A percentile compares a stretch with the other conserved stretches of the same genome.
Conservation (phyloP, 2,797 vertebrate species). For the Amazona ochrocephala region DNA sequence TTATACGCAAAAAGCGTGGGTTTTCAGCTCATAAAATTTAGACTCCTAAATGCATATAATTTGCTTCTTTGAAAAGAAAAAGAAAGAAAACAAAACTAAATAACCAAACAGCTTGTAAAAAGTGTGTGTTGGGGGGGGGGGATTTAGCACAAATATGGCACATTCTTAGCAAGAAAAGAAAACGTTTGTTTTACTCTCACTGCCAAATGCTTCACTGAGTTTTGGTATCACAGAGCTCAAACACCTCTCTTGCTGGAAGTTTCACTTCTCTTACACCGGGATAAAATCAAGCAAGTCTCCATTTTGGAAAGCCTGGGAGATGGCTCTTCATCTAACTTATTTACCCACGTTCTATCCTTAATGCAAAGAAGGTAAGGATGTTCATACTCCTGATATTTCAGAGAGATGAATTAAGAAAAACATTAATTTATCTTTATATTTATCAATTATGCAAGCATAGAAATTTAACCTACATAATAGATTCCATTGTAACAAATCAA, state of each 20-base stretch:
- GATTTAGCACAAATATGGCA: background rate
- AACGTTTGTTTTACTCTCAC: background rate
- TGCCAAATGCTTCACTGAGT: background rate
- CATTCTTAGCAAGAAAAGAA: background rate
- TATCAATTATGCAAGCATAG: background rate
- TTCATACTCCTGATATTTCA: background rate
- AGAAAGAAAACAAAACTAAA: background rate
- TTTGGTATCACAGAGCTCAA: background rate
- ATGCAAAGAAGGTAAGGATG: background rate
- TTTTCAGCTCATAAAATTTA: background rate
- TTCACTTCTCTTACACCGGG: background rate
- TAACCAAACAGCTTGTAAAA: background rate
- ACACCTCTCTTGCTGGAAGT: background rate
- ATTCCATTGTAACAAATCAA: background rate
- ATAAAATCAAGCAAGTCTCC: background rate
- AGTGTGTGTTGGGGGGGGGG: background rate
- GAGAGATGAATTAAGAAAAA: background rate
- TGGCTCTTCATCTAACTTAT: background rate
- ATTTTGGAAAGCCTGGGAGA: background rate
- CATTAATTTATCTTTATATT: background rate
- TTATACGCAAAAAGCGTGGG: background rate
- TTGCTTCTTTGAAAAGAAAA: background rate
- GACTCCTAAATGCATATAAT: background rate
- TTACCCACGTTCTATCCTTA: background rate
- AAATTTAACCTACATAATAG: background rate